phyloP scores from a whole-genome alignment of 2,888 invertebrate genomes.

The Yponomeuta sedellus region DNA sequence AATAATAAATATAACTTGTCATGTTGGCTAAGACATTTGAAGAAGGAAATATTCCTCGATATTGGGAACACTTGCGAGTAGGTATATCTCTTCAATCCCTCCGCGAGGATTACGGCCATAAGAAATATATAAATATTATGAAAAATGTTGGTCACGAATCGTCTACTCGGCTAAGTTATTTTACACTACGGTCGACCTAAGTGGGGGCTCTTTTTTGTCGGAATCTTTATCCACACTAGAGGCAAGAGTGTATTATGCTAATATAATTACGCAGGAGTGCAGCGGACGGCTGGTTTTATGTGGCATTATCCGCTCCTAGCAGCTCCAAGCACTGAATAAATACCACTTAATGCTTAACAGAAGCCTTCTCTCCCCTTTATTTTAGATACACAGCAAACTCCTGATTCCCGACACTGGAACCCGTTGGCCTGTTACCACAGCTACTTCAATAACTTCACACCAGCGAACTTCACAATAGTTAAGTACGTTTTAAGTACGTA shows the following conservation, averaged over 20 bases:
- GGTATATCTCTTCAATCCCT: not conserved
- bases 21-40: not conserved
- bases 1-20: not conserved
- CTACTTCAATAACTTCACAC: not conserved
- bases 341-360: slow-evolving; percentile 14
- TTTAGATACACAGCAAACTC: not conserved
- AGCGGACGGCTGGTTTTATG: slow-evolving; percentile 17
- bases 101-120: not conserved
- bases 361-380: slow-evolving; percentile 2
- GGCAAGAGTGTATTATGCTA: slow-evolving; percentile 15
- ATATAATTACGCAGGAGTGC: slow-evolving; percentile 18
- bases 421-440: slow-evolving; percentile 1
- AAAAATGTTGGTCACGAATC: not conserved
- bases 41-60: not conserved
- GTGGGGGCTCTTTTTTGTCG: not conserved
- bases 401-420: not conserved
- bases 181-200: not conserved
- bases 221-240: slow-evolving; percentile 5
- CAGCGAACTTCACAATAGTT: not conserved
- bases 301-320: slow-evolving; percentile 26
- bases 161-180: not conserved
- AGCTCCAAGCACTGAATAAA: slow-evolving; percentile 10
- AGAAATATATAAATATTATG: not conserved
- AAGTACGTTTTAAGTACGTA: not conserved
- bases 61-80: not conserved